A percentile compares a stretch with the other conserved stretches of the same genome.
phyloP scores from a whole-genome alignment of 2,797 vertebrate genomes.

The Tadarida brasiliensis region DNA sequence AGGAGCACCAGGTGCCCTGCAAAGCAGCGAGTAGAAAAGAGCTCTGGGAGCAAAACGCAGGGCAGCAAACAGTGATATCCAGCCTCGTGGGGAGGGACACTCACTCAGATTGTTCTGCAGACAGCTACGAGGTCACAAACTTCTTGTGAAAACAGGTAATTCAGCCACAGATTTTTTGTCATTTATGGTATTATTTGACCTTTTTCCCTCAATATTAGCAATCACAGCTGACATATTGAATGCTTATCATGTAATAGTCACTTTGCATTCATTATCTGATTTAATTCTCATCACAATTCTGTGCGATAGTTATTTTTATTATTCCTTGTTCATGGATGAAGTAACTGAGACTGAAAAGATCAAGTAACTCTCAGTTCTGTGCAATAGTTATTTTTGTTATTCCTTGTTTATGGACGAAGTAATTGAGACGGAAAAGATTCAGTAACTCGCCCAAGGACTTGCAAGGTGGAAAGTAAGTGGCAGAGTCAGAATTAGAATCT shows the following conservation, averaged over 20 bases:
- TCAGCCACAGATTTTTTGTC: constrained; percentile 3
- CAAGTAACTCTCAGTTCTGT: background rate
- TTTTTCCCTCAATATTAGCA: background rate
- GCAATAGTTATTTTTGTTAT: constrained; percentile 10
- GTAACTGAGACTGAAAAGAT: background rate
- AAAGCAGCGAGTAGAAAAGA: background rate
- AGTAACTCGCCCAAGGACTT: background rate
- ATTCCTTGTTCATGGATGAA: constrained; percentile 30
- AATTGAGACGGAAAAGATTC: background rate
- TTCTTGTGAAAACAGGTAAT: constrained; percentile 5
- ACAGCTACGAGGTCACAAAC: background rate
- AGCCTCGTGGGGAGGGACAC: background rate
- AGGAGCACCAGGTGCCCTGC: background rate
- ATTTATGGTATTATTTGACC: background rate
- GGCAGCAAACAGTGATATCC: background rate
- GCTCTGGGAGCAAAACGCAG: background rate
- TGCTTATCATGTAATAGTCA: background rate
- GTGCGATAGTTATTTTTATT: background rate
- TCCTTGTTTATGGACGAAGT: constrained; percentile 20
- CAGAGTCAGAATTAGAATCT: background rate
- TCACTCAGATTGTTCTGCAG: background rate
- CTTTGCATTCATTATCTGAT: background rate
- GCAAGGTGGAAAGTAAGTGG: background rate
- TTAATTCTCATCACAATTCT: constrained; percentile 9
- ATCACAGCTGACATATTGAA: background rate